These are phyloP conservation scores for Brachymystax lenok DNA, from an alignment of 2,797 vertebrate genomes.

Conservation along the genomic window DNA sequence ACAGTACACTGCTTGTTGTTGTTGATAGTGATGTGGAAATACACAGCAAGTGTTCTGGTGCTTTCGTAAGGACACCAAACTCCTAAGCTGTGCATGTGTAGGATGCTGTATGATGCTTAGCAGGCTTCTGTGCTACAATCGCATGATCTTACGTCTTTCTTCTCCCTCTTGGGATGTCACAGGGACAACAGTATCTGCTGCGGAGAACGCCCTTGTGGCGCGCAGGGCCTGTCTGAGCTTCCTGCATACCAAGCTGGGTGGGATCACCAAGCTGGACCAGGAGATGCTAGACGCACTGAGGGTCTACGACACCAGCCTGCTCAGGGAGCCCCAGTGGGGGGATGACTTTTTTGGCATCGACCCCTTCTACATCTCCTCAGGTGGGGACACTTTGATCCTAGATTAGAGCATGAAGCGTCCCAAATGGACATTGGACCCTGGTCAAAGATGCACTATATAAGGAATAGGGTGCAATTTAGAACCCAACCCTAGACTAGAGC, in stretches of 20 bases:
- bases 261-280: constrained; percentile 76
- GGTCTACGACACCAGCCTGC: constrained; percentile 83
- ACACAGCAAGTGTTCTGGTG: not conserved
- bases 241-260: constrained; percentile 79
- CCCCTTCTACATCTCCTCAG: constrained; percentile 91
- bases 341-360: constrained; percentile 88
- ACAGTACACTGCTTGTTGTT: not conserved
- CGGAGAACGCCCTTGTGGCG: constrained; percentile 75
- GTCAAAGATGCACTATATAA: too few relatives aligned
- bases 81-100: too few relatives aligned
- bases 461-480: too few relatives aligned
- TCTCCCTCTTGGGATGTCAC: constrained; percentile 16
- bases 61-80: too few relatives aligned
- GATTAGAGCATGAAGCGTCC: too few relatives aligned
- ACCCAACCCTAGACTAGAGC: not conserved
- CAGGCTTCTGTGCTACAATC: not conserved
- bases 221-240: constrained; percentile 85
- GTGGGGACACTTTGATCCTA: constrained; percentile 58
- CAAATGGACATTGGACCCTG: too few relatives aligned
- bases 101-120: too few relatives aligned
- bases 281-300: constrained; percentile 80
- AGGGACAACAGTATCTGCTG: constrained; percentile 86
- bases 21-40: not conserved
- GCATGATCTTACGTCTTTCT: not conserved
- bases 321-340: constrained; percentile 81